Conservation (phyloP, 2,888 invertebrate genomes). For the Patella depressa region DNA sequence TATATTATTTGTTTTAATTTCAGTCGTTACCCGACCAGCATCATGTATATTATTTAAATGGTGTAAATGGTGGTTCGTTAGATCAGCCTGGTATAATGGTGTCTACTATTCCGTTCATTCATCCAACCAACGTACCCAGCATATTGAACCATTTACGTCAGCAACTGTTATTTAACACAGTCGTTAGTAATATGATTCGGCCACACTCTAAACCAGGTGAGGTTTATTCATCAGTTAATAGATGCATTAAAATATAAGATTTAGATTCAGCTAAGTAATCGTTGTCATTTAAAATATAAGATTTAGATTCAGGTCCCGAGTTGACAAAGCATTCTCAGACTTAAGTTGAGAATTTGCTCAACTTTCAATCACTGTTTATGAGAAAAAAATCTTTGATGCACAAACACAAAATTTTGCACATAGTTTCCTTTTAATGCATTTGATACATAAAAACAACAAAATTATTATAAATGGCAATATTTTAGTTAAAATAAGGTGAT, state of each 20-base stretch:
- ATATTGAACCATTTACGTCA: slow-evolving; percentile 88
- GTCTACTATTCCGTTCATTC: slow-evolving; percentile 89
- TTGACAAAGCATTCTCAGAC: too few species aligned
- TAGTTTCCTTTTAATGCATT: too few species aligned
- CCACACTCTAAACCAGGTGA: slow-evolving; percentile 84
- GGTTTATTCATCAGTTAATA: neutral
- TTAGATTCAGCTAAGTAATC: too few species aligned
- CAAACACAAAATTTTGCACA: too few species aligned
- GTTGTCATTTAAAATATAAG: too few species aligned
- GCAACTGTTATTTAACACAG: slow-evolving; percentile 91
- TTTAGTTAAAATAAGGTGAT: too few species aligned
- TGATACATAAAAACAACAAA: too few species aligned
- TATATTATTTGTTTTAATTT: slow-evolving; percentile 29
- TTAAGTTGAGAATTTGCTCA: too few species aligned
- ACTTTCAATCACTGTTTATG: too few species aligned
- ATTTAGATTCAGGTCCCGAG: too few species aligned
- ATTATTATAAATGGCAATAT: too few species aligned
- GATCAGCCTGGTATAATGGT: slow-evolving; percentile 82
- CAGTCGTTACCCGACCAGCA: slow-evolving; percentile 92
- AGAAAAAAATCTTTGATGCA: too few species aligned
- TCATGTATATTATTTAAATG: slow-evolving; percentile 94
- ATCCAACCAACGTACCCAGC: slow-evolving; percentile 91
- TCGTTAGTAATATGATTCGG: slow-evolving; percentile 90
- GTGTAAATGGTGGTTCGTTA: slow-evolving; percentile 73
- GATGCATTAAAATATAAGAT: neutral